Evolutionary conservation across 2,888 invertebrate species (phyloP).

Genomic region (Netelia virgata): DNA sequence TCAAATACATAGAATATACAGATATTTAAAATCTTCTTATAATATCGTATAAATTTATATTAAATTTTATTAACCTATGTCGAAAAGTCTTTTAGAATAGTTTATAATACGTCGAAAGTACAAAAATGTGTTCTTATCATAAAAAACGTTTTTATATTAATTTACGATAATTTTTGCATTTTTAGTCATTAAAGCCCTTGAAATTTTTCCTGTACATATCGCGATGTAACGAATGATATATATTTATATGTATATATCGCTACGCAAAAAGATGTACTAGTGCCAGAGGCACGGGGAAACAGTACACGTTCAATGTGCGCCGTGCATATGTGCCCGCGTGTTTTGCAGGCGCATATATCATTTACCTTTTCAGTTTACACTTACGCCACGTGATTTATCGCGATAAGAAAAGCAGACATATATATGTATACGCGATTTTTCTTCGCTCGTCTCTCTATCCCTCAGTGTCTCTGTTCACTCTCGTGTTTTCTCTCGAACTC

Average conservation of each 20-base stretch:
- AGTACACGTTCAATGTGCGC: constrained; percentile 2
- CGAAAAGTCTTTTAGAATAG: no score
- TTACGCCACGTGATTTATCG: constrained; percentile 64
- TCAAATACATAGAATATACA: not conserved
- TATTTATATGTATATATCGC: constrained; percentile 19
- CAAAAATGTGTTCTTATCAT: no score
- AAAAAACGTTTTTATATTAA: no score
- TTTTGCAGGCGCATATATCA: constrained; percentile 59
- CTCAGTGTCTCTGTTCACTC: constrained; percentile 4
- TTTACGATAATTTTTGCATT: no score
- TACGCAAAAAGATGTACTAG: constrained; percentile 25
- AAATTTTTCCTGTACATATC: no score
- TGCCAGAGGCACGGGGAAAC: constrained; percentile 38
- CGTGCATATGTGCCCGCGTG: constrained; percentile 32
- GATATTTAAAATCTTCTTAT: not conserved
- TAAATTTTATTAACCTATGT: no score
- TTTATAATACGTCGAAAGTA: no score
- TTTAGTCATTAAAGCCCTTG: no score
- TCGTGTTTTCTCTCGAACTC: constrained; percentile 20
- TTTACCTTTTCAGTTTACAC: constrained; percentile 67
- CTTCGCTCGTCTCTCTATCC: constrained; percentile 4
- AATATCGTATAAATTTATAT: no score
- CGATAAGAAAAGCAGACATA: constrained; percentile 59
- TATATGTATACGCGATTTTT: constrained; percentile 23
- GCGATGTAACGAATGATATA: constrained; percentile 19